Base-by-base conservation (phyloP, 2,888 invertebrate species). In the Agrypnus murinus region DNA sequence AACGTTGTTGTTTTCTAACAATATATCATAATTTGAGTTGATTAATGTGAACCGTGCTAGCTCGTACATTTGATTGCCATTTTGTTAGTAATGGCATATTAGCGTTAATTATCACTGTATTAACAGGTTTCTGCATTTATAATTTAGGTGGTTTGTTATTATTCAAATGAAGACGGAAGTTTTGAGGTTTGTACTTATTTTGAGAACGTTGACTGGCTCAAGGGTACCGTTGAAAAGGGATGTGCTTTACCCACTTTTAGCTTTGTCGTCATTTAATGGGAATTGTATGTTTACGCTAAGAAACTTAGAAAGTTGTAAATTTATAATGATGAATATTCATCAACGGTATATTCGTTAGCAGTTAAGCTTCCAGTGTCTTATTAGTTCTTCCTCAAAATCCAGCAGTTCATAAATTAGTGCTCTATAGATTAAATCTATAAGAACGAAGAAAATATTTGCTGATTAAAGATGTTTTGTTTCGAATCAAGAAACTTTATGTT, bases 251-350 rank as follows among this genome's bases (percentile, higher is more conserved):
- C 59, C 58, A 58, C 48, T 60, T 59, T 65, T 60, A 65, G 60
- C 59, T 60, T 65, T 69, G 58, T 55, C 58, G 65, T 64, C 65
- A 69, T 17, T 69, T 69, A 69, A 69, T 69, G 69, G 50, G 65
- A 69, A 65, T 69, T 69, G 64, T 50, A 65, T 65, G 69, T 65
- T 69, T 65, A 69, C 57, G 65, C 64, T 59, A 14, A 53, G 45
- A 53, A 69, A 69, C 69, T 69, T 69, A 69, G 65, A 65, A 69
- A 69, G 59, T 69, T 69, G 65, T 65, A 59, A 69, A 69, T 69
- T 69, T 65, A 45, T 48, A 64, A 58, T 60, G 59, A 69, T 69
- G 69, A 69, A 69, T 69, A 69, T 69, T 69, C 69, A 69, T 69
- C n/a, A 50, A 19, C 31, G 36, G 65, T 65, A 59, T 40, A 57